Conservation (phyloP, 2,888 invertebrate genomes). For the Syrista parreyssii region DNA sequence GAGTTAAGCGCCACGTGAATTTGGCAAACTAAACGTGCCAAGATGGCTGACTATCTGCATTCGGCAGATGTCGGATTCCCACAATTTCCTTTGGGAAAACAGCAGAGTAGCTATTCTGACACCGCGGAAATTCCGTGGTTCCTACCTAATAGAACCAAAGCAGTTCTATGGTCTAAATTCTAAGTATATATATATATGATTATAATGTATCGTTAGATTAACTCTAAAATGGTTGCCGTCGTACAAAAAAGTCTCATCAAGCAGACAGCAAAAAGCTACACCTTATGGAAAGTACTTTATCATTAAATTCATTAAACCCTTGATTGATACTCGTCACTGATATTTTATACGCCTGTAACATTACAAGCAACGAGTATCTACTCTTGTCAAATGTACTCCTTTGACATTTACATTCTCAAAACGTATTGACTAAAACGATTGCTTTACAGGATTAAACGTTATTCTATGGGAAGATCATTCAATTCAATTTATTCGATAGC, state of each 20-base stretch:
- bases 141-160: background rate
- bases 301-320: background rate
- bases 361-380: background rate
- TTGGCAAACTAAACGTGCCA: background rate
- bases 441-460: background rate
- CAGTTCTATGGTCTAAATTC: background rate
- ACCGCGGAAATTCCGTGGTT: background rate
- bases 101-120: background rate
- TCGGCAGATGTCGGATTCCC: conserved; percentile 2
- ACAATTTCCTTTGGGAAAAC: conserved; percentile 3
- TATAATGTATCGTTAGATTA: background rate
- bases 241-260: background rate
- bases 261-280: background rate
- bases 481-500: background rate
- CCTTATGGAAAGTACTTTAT: background rate
- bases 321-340: background rate
- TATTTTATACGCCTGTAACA: background rate
- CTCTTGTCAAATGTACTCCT: background rate
- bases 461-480: background rate
- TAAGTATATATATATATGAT: too few relatives aligned
- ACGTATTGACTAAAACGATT: background rate
- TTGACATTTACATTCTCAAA: background rate
- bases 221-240: background rate
- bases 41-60: background rate
- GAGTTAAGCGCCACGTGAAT: background rate